These are phyloP conservation scores for Alviniconcha marisindica DNA, from an alignment of 1,140 invertebrate species.

Conservation along the genomic window DNA sequence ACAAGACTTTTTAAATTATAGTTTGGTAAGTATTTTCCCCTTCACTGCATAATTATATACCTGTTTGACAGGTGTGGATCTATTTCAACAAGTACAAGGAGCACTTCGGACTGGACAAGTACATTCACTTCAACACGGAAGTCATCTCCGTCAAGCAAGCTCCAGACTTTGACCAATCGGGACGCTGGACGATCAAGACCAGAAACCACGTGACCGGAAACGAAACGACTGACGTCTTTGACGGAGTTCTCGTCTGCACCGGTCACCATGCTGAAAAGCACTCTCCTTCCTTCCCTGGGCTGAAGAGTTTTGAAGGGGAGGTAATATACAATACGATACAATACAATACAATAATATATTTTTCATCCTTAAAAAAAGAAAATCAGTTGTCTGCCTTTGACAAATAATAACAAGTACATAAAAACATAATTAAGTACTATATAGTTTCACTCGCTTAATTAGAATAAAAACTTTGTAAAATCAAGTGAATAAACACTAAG, in stretches of 20 bases:
- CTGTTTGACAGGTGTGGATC: conserved; percentile 60
- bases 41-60: background rate
- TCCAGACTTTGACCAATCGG: conserved; percentile 47
- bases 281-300: conserved; percentile 70
- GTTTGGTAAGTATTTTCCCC: background rate
- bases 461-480: no score
- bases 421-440: no score
- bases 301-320: conserved; percentile 75
- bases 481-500: no score
- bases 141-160: conserved; percentile 46
- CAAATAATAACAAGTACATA: no score
- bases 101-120: conserved; percentile 70
- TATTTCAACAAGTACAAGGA: conserved; percentile 76
- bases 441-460: no score
- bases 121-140: conserved; percentile 65
- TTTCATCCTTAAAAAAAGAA: no score
- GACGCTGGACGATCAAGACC: conserved; percentile 52
- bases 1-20: background rate
- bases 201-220: conserved; percentile 43
- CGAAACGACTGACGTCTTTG: conserved; percentile 49
- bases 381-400: no score
- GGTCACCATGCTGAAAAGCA: conserved; percentile 75
- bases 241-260: conserved; percentile 72
- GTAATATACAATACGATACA: no score
- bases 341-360: no score